phyloP scores from a whole-genome alignment of 2,113 vertebrate genomes.

The Lophius piscatorius region DNA sequence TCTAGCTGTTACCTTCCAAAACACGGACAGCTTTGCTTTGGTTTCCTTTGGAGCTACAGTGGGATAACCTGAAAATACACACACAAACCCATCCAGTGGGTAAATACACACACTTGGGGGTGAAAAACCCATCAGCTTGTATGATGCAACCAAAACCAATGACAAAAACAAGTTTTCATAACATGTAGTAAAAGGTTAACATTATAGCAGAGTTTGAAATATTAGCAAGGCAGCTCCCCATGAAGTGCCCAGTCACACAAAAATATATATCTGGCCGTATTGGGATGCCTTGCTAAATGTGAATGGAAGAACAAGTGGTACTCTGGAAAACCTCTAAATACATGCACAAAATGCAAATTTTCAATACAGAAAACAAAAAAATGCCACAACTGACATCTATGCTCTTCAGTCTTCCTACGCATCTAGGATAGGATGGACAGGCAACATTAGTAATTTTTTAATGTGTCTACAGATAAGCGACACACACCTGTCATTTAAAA shows the following conservation, averaged over 20 bases:
- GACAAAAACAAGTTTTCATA: conserved; percentile 19
- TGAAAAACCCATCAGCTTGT: conserved; percentile 16
- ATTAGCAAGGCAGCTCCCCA: conserved; percentile 42
- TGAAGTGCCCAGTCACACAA: conserved; percentile 49
- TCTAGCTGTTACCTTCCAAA: conserved; percentile 28
- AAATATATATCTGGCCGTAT: conserved; percentile 51
- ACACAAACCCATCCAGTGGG: conserved; percentile 72
- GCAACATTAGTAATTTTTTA: conserved; percentile 43
- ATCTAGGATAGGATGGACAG: conserved; percentile 27
- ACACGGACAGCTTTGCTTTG: conserved; percentile 59
- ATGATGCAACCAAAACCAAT: conserved; percentile 32
- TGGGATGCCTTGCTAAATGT: conserved; percentile 47
- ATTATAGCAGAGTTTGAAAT: conserved; percentile 47
- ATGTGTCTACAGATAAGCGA: conserved; percentile 40
- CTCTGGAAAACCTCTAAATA: conserved; percentile 47
- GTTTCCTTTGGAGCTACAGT: conserved; percentile 50
- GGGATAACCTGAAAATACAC: conserved; percentile 46
- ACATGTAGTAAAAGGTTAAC: conserved; percentile 37
- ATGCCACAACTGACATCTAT: conserved; percentile 24
- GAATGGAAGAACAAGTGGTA: conserved; percentile 72
- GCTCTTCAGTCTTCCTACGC: conserved; percentile 28
- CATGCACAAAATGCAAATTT: conserved; percentile 54
- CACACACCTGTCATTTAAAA: conserved; percentile 51
- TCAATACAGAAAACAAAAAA: conserved; percentile 37
- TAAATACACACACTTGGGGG: conserved; percentile 33